These are phyloP conservation scores for Diglossa cyanea DNA, from an alignment of 2,797 vertebrate genomes.

Conservation along the genomic window DNA sequence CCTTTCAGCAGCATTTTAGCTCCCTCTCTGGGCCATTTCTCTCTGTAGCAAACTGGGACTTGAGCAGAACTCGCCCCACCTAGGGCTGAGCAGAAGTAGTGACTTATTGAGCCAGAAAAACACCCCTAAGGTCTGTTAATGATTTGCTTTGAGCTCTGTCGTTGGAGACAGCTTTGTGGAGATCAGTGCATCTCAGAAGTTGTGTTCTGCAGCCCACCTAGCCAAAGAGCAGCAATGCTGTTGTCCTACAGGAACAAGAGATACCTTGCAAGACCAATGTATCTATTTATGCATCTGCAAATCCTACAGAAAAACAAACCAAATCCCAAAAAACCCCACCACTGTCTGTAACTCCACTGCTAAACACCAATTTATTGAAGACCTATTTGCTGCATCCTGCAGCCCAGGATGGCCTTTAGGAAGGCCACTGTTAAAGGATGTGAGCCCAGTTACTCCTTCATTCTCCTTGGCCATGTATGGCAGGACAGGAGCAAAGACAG, in stretches of 20 bases:
- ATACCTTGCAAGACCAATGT: not conserved
- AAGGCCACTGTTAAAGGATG: not conserved
- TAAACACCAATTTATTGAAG: not conserved
- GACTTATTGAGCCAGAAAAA: not conserved
- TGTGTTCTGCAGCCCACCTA: not conserved
- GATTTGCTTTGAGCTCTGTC: not conserved
- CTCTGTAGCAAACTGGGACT: not conserved
- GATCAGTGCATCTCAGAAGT: not conserved
- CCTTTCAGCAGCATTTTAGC: not conserved
- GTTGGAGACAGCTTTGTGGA: not conserved
- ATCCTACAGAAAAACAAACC: not conserved
- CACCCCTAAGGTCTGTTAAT: not conserved
- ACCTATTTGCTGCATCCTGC: not conserved
- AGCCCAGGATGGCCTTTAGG: not conserved
- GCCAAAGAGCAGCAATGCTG: not conserved
- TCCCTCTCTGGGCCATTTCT: not conserved
- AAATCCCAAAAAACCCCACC: not conserved
- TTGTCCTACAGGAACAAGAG: not conserved
- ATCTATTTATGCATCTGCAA: not conserved
- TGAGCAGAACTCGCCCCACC: not conserved
- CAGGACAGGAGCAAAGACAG: not conserved
- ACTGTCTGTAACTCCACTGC: not conserved
- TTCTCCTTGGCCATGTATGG: not conserved
- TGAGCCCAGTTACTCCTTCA: not conserved
- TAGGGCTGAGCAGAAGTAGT: not conserved